Conservation (phyloP, 2,888 invertebrate species). For the Cerceris ruficornis region DNA sequence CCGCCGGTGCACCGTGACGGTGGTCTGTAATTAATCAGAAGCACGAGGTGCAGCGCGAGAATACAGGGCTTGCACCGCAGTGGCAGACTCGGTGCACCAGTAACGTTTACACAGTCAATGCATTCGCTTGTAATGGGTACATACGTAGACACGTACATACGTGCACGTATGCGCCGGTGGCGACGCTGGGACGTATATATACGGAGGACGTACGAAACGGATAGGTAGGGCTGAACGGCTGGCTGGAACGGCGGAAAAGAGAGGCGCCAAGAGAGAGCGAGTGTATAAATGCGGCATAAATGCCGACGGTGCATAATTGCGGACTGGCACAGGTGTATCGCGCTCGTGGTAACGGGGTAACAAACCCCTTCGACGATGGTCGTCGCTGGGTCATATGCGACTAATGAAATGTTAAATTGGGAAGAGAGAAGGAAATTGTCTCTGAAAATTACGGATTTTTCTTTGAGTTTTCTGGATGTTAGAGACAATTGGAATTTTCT, state of each 20-base stretch:
- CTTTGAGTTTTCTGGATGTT: no score
- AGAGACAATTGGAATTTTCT: no score
- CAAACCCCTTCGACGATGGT: conserved; percentile 9
- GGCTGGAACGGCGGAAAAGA: conserved; percentile 28
- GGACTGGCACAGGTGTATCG: conserved; percentile 44
- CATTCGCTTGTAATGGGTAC: conserved; percentile 27
- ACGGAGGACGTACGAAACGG: conserved; percentile 30
- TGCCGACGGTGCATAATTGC: conserved; percentile 53
- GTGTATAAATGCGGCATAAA: conserved; percentile 64
- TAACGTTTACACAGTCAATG: conserved; percentile 56
- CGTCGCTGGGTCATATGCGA: conserved; percentile 45
- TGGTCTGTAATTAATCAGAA: conserved; percentile 74
- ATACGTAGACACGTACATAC: conserved; percentile 2
- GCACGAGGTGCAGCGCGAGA: conserved; percentile 53
- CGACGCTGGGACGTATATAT: conserved; percentile 5
- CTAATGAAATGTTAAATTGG: conserved; percentile 24
- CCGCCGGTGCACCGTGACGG: conserved; percentile 51
- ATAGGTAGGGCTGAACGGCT: conserved; percentile 21
- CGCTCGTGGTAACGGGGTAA: conserved; percentile 13
- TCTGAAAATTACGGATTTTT: no score
- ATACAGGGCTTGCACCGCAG: conserved; percentile 42
- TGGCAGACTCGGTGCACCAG: conserved; percentile 20
- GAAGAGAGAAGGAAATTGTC: no score
- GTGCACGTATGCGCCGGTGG: neutral
- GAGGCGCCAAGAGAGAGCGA: conserved; percentile 20